A percentile compares a stretch with the other conserved stretches of the same genome.
Evolutionary conservation across 1,140 invertebrate species (phyloP).

Genomic region (Oryzaephilus surinamensis): DNA sequence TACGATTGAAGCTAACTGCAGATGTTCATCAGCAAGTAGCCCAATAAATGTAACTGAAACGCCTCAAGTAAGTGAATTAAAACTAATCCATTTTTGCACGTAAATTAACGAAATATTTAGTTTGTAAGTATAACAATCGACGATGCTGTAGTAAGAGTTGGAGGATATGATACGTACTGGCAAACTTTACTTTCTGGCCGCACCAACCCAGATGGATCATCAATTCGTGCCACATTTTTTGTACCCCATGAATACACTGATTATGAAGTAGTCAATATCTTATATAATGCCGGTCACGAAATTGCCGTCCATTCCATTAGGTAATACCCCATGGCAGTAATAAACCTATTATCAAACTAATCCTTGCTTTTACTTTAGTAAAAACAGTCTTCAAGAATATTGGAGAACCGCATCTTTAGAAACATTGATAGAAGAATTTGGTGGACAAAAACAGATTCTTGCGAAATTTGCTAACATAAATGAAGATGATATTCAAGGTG

Average conservation of each 20-base stretch:
- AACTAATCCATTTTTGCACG: not conserved
- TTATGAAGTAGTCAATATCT: slow-evolving; percentile 49
- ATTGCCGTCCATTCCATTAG: slow-evolving; percentile 55
- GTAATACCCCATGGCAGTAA: slow-evolving; percentile 31
- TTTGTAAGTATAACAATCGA: slow-evolving; percentile 58
- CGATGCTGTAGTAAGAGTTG: slow-evolving; percentile 53
- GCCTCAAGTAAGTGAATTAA: slow-evolving; percentile 19
- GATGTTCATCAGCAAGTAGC: slow-evolving; percentile 9
- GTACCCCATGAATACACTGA: slow-evolving; percentile 60
- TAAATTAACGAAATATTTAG: slow-evolving; percentile 31
- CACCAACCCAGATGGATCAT: slow-evolving; percentile 51
- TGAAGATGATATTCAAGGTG: slow-evolving; percentile 17
- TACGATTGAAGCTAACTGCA: slow-evolving; percentile 14
- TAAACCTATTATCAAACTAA: slow-evolving; percentile 11
- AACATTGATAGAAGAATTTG: slow-evolving; percentile 21
- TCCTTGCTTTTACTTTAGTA: slow-evolving; percentile 52
- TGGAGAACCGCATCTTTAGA: slow-evolving; percentile 18
- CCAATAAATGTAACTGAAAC: slow-evolving; percentile 12
- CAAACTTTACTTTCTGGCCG: slow-evolving; percentile 46
- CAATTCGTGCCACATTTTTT: slow-evolving; percentile 52
- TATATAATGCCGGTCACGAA: slow-evolving; percentile 55
- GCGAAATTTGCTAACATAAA: slow-evolving; percentile 26
- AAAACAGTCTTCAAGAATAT: slow-evolving; percentile 47
- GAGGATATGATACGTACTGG: slow-evolving; percentile 50
- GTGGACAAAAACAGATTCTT: slow-evolving; percentile 23